Evolutionary conservation across 1,140 invertebrate species (phyloP).

Genomic region (Trichonephila clavata): DNA sequence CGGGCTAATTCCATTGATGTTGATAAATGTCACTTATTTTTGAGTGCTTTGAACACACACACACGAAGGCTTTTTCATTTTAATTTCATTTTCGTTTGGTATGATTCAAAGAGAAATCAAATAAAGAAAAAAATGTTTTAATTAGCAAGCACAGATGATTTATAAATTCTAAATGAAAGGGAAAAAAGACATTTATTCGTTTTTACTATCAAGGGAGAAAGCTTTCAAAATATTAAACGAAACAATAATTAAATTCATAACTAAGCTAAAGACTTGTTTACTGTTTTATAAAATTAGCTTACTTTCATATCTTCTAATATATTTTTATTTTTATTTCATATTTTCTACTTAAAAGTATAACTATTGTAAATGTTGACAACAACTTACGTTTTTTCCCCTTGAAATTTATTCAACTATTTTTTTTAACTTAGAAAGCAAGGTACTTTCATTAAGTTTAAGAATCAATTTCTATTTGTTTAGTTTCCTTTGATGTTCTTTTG

Average conservation of each 20-base stretch:
- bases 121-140: neutral
- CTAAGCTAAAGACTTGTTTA: neutral
- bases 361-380: neutral
- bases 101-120: neutral
- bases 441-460: conserved; percentile 11
- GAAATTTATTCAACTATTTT: conserved; percentile 15
- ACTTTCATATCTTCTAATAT: neutral
- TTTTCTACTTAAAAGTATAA: neutral
- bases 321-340: neutral
- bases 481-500: too few relatives aligned
- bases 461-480: neutral
- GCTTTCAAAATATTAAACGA: conserved; percentile 11
- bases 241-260: conserved; percentile 50
- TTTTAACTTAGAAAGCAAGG: neutral
- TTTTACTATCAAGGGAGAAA: neutral
- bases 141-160: neutral
- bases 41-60: neutral
- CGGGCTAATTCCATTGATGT: neutral
- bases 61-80: neutral
- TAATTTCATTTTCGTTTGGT: neutral
- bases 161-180: neutral
- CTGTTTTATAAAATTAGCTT: conserved; percentile 3
- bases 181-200: neutral
- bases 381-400: too few relatives aligned
- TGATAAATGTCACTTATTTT: neutral